phyloP scores from a whole-genome alignment of 2,797 vertebrate genomes.

The Hyperoplus immaculatus region DNA sequence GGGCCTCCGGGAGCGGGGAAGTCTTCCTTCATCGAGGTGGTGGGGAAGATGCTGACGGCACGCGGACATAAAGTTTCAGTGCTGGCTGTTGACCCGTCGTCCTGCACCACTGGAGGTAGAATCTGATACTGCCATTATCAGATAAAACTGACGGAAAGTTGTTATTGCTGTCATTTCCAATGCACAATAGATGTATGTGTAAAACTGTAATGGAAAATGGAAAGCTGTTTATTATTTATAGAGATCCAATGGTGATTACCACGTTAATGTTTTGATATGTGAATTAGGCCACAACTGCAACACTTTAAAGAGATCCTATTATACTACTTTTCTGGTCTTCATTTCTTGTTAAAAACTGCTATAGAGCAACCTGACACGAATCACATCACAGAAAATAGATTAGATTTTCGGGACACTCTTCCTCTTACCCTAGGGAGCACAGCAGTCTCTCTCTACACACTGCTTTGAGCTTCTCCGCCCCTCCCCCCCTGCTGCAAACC shows the following conservation, averaged over 20 bases:
- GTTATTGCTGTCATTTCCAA: not conserved
- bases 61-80: conserved; percentile 94
- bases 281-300: not conserved
- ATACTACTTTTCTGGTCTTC: too few relatives aligned
- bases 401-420: too few relatives aligned
- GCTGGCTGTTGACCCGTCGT: conserved; percentile 96
- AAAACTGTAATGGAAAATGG: not conserved
- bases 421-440: too few relatives aligned
- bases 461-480: too few relatives aligned
- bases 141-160: not conserved
- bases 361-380: too few relatives aligned
- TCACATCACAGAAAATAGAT: too few relatives aligned
- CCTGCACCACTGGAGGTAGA: conserved; percentile 95
- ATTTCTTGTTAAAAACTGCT: too few relatives aligned
- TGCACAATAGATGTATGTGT: not conserved
- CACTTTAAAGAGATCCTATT: not conserved
- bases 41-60: conserved; percentile 97
- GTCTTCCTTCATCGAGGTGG: conserved; percentile 96
- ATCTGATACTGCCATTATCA: not conserved
- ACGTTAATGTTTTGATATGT: not conserved
- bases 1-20: conserved; percentile 98
- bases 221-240: not conserved
- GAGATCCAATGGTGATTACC: not conserved
- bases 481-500: too few relatives aligned
- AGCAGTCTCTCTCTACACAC: too few relatives aligned